phyloP scores from a whole-genome alignment of 2,888 invertebrate genomes.

The Euclidia mi region DNA sequence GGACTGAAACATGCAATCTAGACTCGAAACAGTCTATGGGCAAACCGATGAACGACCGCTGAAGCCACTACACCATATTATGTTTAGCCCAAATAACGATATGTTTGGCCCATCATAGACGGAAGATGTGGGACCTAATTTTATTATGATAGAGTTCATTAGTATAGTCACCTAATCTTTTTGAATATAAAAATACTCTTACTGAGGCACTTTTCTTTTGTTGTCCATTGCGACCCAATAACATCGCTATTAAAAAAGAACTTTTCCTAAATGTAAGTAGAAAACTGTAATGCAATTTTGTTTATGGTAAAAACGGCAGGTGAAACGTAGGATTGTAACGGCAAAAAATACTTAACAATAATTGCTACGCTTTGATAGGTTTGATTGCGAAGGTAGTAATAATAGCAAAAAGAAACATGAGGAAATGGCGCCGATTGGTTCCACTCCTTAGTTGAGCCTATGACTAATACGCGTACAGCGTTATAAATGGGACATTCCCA shows the following conservation, averaged over 20 bases:
- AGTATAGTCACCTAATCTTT: too few species aligned
- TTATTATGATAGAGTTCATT: too few species aligned
- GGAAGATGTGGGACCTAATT: too few species aligned
- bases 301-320: slow-evolving; percentile 10
- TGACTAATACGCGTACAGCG: background rate
- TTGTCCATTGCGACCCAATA: too few species aligned
- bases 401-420: background rate
- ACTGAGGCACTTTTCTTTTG: too few species aligned
- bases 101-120: too few species aligned
- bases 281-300: background rate
- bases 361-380: slow-evolving; percentile 28
- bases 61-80: too few species aligned
- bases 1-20: too few species aligned
- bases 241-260: background rate
- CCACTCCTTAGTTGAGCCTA: background rate
- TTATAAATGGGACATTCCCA: slow-evolving; percentile 3
- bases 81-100: too few species aligned
- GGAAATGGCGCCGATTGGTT: slow-evolving; percentile 7
- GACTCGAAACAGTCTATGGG: too few species aligned
- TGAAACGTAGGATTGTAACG: slow-evolving; percentile 17
- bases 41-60: too few species aligned
- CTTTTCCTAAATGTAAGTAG: slow-evolving; percentile 5
- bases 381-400: slow-evolving; percentile 10
- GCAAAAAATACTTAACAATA: slow-evolving; percentile 20
- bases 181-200: too few species aligned